Conservation (phyloP, 2,888 invertebrate genomes). For the Cataglyphis altisquamis region DNA sequence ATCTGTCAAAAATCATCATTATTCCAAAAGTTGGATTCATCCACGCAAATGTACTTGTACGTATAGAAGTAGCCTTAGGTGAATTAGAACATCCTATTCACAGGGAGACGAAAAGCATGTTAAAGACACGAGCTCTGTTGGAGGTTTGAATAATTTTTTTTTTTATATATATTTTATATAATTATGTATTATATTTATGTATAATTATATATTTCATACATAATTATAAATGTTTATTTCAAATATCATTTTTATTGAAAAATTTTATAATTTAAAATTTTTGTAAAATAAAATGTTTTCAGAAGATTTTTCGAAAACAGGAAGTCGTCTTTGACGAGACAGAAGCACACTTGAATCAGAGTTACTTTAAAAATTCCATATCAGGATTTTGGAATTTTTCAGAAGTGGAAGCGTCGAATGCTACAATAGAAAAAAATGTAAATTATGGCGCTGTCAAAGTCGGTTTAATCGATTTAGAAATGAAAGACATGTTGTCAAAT, state of each 20-base stretch:
- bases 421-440: constrained; percentile 61
- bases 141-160: constrained; percentile 71
- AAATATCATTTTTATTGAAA: not conserved
- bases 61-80: constrained; percentile 78
- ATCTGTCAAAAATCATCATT: constrained; percentile 74
- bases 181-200: not conserved
- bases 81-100: constrained; percentile 80
- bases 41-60: constrained; percentile 72
- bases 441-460: constrained; percentile 61
- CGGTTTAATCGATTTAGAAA: constrained; percentile 56
- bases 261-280: constrained; percentile 21
- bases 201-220: not conserved
- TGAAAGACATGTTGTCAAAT: constrained; percentile 61
- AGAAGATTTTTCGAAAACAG: constrained; percentile 75
- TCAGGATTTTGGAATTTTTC: constrained; percentile 75
- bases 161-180: not conserved
- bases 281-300: constrained; percentile 35
- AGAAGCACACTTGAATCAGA: constrained; percentile 61
- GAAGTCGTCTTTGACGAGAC: constrained; percentile 75
- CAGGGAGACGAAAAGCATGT: constrained; percentile 78
- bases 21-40: constrained; percentile 80
- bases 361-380: constrained; percentile 71
- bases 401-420: constrained; percentile 59
- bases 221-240: not conserved
- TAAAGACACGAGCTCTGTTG: constrained; percentile 78